Percentiles rank a stretch among this genome's conserved stretches.
Conservation (phyloP, 2,113 vertebrate species). For the Grantiella picta region DNA sequence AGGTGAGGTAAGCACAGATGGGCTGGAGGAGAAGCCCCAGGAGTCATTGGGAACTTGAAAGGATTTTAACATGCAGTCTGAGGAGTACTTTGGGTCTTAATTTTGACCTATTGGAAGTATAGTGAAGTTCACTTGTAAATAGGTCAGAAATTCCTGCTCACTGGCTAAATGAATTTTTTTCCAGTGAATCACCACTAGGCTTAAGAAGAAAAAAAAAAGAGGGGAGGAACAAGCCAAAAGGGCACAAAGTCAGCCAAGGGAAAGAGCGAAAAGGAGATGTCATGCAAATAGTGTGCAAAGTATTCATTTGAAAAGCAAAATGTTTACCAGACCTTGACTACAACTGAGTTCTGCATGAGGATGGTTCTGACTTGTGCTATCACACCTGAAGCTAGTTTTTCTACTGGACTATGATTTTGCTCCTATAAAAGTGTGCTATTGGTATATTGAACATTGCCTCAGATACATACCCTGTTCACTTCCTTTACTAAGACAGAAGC, state of each 20-base stretch:
- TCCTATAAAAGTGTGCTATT: background rate
- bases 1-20: background rate
- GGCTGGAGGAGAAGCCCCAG: background rate
- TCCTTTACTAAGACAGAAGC: background rate
- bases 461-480: background rate
- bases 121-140: background rate
- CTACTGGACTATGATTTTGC: background rate
- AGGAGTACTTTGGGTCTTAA: background rate
- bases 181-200: background rate
- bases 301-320: background rate
- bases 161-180: constrained; percentile 6
- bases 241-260: constrained; percentile 17
- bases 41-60: background rate
- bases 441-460: background rate
- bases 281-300: background rate
- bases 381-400: background rate
- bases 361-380: background rate
- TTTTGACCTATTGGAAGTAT: background rate
- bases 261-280: background rate
- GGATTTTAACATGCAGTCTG: background rate
- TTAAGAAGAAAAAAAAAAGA: background rate
- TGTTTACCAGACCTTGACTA: background rate
- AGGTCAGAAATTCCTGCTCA: constrained; percentile 13
- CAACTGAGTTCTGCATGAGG: background rate
- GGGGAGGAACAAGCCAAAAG: background rate